phyloP scores from a whole-genome alignment of 2,113 vertebrate species.

The Pithys albifrons region DNA sequence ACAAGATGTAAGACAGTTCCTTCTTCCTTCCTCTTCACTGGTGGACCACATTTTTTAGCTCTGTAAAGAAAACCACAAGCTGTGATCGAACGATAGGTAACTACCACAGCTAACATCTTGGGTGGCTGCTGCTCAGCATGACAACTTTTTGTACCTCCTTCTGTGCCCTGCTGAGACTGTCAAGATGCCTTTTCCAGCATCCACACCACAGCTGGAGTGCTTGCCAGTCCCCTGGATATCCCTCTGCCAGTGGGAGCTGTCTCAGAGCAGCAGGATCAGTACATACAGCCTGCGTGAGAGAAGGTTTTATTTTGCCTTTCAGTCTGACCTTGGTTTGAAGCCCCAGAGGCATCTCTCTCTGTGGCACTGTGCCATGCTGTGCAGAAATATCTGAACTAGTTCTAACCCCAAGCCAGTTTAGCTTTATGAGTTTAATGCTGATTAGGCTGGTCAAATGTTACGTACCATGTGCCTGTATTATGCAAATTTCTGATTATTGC shows the following conservation, averaged over 20 bases:
- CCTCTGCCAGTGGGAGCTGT: not conserved
- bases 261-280: not conserved
- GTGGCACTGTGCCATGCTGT: not conserved
- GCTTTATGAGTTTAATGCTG: not conserved
- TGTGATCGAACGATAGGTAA: not conserved
- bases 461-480: not conserved
- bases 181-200: not conserved
- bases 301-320: not conserved
- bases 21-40: not conserved
- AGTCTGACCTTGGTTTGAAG: not conserved
- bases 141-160: not conserved
- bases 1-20: not conserved
- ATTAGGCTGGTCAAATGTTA: not conserved
- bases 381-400: not conserved
- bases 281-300: not conserved
- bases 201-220: not conserved
- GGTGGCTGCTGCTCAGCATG: not conserved
- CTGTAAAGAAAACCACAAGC: conserved; percentile 13
- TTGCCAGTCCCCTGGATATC: not conserved
- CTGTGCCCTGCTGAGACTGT: not conserved
- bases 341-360: not conserved
- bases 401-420: not conserved
- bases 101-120: not conserved
- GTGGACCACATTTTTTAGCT: not conserved
- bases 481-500: not conserved